A percentile compares a stretch with the other conserved stretches of the same genome.
Conservation (phyloP, 2,888 invertebrate species). For the Drosophila atripex region DNA sequence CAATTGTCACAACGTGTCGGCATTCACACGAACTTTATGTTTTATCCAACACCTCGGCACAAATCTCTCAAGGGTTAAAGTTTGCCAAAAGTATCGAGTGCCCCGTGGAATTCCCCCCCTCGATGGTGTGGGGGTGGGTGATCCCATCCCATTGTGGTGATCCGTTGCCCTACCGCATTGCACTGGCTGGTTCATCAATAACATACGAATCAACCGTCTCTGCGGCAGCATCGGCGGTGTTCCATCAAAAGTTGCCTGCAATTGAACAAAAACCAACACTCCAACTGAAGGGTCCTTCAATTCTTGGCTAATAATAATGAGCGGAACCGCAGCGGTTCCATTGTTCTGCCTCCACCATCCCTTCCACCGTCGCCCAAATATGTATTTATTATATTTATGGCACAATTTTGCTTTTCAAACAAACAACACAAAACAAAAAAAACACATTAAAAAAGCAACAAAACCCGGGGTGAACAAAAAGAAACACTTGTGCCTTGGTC, state of each 20-base stretch:
- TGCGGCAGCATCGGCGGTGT: slow-evolving; percentile 70
- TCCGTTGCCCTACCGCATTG: slow-evolving; percentile 78
- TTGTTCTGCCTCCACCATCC: slow-evolving; percentile 38
- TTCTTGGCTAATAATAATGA: slow-evolving; percentile 53
- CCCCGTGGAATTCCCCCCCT: not conserved
- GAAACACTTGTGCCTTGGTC: slow-evolving; percentile 66
- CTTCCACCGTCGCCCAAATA: slow-evolving; percentile 28
- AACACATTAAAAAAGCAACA: not conserved
- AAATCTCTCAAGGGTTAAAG: slow-evolving; percentile 49
- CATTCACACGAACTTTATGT: slow-evolving; percentile 82
- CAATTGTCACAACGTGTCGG: slow-evolving; percentile 80
- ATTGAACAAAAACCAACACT: slow-evolving; percentile 72
- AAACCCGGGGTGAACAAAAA: slow-evolving; percentile 28
- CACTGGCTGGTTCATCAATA: slow-evolving; percentile 68
- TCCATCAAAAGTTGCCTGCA: slow-evolving; percentile 72
- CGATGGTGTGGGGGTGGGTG: not conserved
- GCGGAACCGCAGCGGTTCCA: slow-evolving; percentile 61
- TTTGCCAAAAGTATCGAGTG: slow-evolving; percentile 18
- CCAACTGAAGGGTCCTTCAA: slow-evolving; percentile 71
- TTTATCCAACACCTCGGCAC: slow-evolving; percentile 73
- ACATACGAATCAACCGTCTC: slow-evolving; percentile 33
- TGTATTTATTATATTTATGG: slow-evolving; percentile 78
- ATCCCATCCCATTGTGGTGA: slow-evolving; percentile 10
- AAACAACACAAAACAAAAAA: not conserved
- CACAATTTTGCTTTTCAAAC: slow-evolving; percentile 65